Evolutionary conservation across 2,113 vertebrate species (phyloP).

Genomic region (Trichomycterus rosablanca): DNA sequence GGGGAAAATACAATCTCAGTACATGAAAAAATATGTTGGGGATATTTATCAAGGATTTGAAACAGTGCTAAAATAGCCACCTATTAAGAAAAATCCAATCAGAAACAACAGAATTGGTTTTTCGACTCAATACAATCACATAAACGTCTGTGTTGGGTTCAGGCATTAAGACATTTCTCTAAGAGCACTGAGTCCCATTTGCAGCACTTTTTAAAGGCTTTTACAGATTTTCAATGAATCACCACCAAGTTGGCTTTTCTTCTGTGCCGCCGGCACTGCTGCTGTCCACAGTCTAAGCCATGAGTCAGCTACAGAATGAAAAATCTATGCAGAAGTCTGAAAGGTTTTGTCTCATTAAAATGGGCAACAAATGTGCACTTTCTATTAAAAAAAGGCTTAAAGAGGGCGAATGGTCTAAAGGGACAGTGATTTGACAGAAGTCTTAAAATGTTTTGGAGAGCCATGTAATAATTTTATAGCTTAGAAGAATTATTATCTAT

Average conservation of each 20-base stretch:
- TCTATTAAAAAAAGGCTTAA: too few relatives aligned
- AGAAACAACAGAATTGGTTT: neutral
- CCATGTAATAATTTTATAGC: too few relatives aligned
- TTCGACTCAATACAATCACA: neutral
- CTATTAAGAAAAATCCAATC: too few relatives aligned
- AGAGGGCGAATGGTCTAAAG: too few relatives aligned
- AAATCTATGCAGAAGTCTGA: constrained; percentile 21
- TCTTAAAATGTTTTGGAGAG: too few relatives aligned
- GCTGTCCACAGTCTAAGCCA: constrained; percentile 1
- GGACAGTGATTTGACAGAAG: too few relatives aligned
- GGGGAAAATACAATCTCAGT: neutral
- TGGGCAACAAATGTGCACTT: too few relatives aligned
- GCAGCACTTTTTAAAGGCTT: constrained; percentile 23
- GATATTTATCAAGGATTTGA: too few relatives aligned
- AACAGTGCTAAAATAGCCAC: too few relatives aligned
- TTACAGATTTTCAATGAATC: constrained; percentile 23
- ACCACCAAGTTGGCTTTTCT: neutral
- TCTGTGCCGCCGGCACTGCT: too few relatives aligned
- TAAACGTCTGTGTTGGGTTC: neutral
- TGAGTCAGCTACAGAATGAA: constrained; percentile 24
- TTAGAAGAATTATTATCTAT: too few relatives aligned
- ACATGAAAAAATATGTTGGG: neutral
- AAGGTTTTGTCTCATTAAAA: too few relatives aligned
- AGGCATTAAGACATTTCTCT: neutral
- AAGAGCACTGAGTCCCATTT: neutral